Evolutionary conservation across 2,797 vertebrate genomes (phyloP), one percentile per base, ranked within the genome.

Genomic region (Morelia viridis): DNA sequence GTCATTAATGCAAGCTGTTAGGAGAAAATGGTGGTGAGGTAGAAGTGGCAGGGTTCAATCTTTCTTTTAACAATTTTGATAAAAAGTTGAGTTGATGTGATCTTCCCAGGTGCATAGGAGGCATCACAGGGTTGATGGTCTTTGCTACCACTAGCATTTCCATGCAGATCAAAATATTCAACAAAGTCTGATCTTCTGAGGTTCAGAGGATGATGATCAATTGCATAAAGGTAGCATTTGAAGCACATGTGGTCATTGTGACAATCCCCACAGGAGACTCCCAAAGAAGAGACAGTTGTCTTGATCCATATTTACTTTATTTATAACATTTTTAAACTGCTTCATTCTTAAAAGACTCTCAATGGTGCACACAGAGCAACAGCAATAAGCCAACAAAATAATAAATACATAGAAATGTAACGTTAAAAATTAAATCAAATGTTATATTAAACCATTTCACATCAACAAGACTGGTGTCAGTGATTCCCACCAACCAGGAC

Each of bases 1-100:
- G 97, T 96, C 96, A 96, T 96, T 97, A 97, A 96, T 97, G 95
- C 41, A 93, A 95, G 87, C 95, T 96, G 87, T 94, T 95, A 95
- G 87, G 85, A 64, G 71, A 95, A 97, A 97, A 96, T 90, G 56
- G 71, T 91, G 94, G 91, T 94, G 95, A 96, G 86, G 95, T 94
- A 97, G 65, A 96, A 93, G 95, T 95, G 87, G 90, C 97, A 95
- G 71, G 88, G 65, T 94, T 94, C 92, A 94, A 95, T 95, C 12
- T 60, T 95, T 96, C 96, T 96, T 93, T 93, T 41, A 76, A 92
- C 92, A 97, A 95, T 95, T 96, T 94, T 94, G 96, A 91, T 95
- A 93, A 87, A 94, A 64, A 5, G 0, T 95, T 96, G 91, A 41
- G 41, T 19, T 95, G 90, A 93, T 95, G 94, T 91, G 28, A 50